A percentile compares a stretch with the other conserved stretches of the same genome.
phyloP scores from a whole-genome alignment of 2,113 vertebrate genomes.

The Copsychus sechellarum region DNA sequence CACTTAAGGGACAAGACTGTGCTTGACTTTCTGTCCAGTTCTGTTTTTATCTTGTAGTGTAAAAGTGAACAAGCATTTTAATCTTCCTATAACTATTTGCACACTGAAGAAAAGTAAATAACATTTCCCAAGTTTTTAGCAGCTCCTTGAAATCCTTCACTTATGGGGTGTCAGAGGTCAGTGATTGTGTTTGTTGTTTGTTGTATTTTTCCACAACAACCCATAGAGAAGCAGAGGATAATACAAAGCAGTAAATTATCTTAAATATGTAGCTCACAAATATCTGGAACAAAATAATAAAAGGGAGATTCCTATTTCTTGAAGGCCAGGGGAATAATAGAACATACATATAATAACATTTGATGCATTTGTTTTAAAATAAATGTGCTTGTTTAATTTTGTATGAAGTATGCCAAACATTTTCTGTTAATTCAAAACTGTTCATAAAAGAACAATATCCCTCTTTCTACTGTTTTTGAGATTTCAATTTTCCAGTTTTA shows the following conservation, averaged over 20 bases:
- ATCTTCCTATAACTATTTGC: background rate
- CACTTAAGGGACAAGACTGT: background rate
- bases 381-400: background rate
- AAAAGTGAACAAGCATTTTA: background rate
- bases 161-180: background rate
- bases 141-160: background rate
- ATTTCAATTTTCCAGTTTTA: constrained; percentile 5
- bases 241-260: background rate
- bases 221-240: background rate
- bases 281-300: background rate
- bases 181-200: background rate
- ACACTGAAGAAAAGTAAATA: background rate
- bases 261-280: background rate
- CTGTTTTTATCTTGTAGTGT: background rate
- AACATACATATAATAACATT: background rate
- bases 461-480: background rate
- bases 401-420: background rate
- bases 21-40: background rate
- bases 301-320: background rate
- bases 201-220: background rate
- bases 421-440: background rate
- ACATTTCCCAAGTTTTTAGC: background rate
- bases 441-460: background rate
- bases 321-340: background rate
- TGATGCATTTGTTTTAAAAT: background rate